phyloP scores from a whole-genome alignment of 2,797 vertebrate species.

The Naso thynnoides region DNA sequence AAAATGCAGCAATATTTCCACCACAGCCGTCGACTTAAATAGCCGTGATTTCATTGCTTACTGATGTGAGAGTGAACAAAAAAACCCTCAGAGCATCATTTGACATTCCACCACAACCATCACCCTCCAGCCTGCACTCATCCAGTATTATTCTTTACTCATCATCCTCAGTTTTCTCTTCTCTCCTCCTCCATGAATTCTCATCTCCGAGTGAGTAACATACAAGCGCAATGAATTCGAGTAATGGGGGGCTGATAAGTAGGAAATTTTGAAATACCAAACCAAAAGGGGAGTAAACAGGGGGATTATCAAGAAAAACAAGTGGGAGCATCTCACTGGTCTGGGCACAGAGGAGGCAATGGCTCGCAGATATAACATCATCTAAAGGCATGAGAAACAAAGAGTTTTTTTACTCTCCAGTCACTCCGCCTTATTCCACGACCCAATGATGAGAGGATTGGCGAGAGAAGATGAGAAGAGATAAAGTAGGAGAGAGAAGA shows the following conservation, averaged over 20 bases:
- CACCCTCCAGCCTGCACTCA: slow-evolving; percentile 52
- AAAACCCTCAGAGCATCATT: slow-evolving; percentile 64
- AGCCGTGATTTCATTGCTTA: slow-evolving; percentile 63
- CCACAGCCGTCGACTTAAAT: slow-evolving; percentile 44
- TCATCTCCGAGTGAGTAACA: slow-evolving; percentile 48
- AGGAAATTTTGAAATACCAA: slow-evolving; percentile 50
- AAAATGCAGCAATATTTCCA: slow-evolving; percentile 18
- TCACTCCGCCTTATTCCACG: slow-evolving; percentile 35
- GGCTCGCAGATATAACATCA: slow-evolving; percentile 45
- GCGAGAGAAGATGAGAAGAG: slow-evolving; percentile 41
- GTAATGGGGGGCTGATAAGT: slow-evolving; percentile 43
- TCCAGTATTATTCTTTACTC: slow-evolving; percentile 50
- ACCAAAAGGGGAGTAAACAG: slow-evolving; percentile 59
- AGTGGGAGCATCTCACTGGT: slow-evolving; percentile 38
- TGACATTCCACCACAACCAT: slow-evolving; percentile 64
- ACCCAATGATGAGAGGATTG: slow-evolving; percentile 56
- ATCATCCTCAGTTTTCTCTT: slow-evolving; percentile 47
- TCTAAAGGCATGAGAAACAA: slow-evolving; percentile 42
- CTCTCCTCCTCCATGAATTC: slow-evolving; percentile 56
- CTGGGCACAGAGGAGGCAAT: slow-evolving; percentile 45
- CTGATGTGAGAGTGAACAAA: slow-evolving; percentile 56
- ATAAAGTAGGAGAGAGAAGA: slow-evolving; percentile 46
- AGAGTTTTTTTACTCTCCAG: slow-evolving; percentile 30
- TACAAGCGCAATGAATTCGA: slow-evolving; percentile 35
- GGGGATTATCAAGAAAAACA: slow-evolving; percentile 51